A percentile compares a stretch with the other conserved stretches of the same genome.
Evolutionary conservation across 2,797 vertebrate species (phyloP).

Genomic region (Phaenicophaeus curvirostris): DNA sequence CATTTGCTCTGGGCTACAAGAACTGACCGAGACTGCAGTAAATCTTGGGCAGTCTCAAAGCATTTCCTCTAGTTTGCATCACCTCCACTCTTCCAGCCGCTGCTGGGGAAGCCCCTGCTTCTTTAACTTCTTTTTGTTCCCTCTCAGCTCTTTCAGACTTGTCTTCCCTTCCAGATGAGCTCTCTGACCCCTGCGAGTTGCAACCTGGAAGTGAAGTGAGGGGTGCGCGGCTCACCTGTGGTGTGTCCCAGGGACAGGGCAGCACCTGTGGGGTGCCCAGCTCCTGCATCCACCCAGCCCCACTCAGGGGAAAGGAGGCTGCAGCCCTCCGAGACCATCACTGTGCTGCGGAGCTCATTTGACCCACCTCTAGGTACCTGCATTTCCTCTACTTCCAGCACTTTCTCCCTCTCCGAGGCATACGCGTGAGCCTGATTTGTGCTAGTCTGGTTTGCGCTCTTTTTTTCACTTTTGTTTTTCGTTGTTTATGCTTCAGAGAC

Average conservation of each 20-base stretch:
- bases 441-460: not conserved
- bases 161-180: not conserved
- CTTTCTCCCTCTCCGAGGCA: accelerated
- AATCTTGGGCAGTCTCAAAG: not conserved
- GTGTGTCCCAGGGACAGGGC: not conserved
- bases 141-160: not conserved
- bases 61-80: not conserved
- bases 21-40: not conserved
- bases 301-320: not conserved
- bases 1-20: not conserved
- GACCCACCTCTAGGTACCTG: not conserved
- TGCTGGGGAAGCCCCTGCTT: not conserved
- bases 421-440: not conserved
- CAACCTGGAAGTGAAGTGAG: not conserved
- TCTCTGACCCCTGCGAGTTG: not conserved
- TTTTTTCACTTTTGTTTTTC: not conserved
- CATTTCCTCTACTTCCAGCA: not conserved
- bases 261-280: accelerated
- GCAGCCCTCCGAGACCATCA: not conserved
- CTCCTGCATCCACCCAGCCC: not conserved
- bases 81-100: not conserved
- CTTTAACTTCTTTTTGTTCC: not conserved
- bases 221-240: accelerated
- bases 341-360: not conserved
- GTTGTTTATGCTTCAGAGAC: slow-evolving; percentile 14